phyloP scores from a whole-genome alignment of 2,888 invertebrate genomes.

The Meteorus colon region DNA sequence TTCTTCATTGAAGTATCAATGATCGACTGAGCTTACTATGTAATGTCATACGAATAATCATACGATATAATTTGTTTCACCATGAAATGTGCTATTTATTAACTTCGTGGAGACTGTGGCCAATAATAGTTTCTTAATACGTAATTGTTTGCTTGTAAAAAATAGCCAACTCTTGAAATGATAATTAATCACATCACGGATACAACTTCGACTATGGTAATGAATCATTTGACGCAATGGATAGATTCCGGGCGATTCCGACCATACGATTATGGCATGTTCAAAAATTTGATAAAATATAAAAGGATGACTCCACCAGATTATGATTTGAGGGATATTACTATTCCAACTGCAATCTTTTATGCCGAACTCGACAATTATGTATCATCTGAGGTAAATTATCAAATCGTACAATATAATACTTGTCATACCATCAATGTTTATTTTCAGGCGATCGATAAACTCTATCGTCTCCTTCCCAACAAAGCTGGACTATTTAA shows the following conservation, averaged over 20 bases:
- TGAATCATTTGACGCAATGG: conserved; percentile 82
- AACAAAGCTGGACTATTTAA: conserved; percentile 77
- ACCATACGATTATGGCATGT: conserved; percentile 81
- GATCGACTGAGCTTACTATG: no score
- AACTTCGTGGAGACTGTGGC: no score
- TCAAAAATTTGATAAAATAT: conserved; percentile 77
- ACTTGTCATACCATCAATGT: not conserved
- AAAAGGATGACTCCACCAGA: conserved; percentile 77
- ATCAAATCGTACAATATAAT: not conserved
- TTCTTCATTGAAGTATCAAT: not conserved
- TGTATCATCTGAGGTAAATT: conserved; percentile 76
- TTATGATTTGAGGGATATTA: conserved; percentile 78
- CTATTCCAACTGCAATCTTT: conserved; percentile 79
- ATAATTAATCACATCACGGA: conserved; percentile 83
- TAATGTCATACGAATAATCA: no score
- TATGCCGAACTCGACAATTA: conserved; percentile 84
- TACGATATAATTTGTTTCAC: no score
- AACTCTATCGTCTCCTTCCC: conserved; percentile 76
- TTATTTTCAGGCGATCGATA: conserved; percentile 76
- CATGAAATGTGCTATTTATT: no score
- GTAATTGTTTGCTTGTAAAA: no score
- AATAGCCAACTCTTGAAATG: conserved; percentile 78
- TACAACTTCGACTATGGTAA: conserved; percentile 82
- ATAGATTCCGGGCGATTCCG: conserved; percentile 78
- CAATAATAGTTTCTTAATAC: no score